A percentile compares a stretch with the other conserved stretches of the same genome.
Conservation (phyloP, 2,888 invertebrate species). For the Scaptodrosophila latifasciaeformis region DNA sequence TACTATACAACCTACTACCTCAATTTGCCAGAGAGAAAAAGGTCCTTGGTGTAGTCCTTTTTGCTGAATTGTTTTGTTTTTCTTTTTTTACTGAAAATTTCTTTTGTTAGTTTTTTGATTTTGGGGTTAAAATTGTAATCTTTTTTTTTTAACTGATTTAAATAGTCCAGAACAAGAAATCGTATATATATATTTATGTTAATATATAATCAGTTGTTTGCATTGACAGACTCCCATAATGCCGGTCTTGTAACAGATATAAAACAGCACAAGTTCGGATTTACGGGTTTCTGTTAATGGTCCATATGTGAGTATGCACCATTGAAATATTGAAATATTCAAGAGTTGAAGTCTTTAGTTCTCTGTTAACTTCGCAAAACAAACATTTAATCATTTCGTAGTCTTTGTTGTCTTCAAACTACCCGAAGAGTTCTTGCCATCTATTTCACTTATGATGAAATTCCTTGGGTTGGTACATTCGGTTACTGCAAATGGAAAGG, state of each 20-base stretch:
- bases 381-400: too few species aligned
- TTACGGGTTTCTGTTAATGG: conserved; percentile 77
- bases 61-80: conserved; percentile 27
- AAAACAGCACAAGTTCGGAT: conserved; percentile 76
- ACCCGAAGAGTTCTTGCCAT: neutral
- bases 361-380: too few species aligned
- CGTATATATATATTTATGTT: too few species aligned
- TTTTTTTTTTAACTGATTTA: conserved; percentile 17
- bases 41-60: conserved; percentile 61
- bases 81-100: too few species aligned
- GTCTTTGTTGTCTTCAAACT: neutral
- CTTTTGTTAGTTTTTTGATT: conserved; percentile 20
- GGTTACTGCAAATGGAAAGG: neutral
- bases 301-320: conserved; percentile 74
- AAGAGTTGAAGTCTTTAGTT: neutral
- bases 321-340: conserved; percentile 30
- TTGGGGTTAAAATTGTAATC: conserved; percentile 17
- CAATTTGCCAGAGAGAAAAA: conserved; percentile 75
- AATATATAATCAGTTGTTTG: conserved; percentile 73
- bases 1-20: conserved; percentile 77
- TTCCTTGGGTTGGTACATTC: too few species aligned
- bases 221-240: conserved; percentile 76
- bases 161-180: conserved; percentile 14
- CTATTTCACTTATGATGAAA: conserved; percentile 6
- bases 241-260: conserved; percentile 75